A percentile compares a stretch with the other conserved stretches of the same genome.
Conservation (phyloP, 2,888 invertebrate species). For the Oscheius sp. region DNA sequence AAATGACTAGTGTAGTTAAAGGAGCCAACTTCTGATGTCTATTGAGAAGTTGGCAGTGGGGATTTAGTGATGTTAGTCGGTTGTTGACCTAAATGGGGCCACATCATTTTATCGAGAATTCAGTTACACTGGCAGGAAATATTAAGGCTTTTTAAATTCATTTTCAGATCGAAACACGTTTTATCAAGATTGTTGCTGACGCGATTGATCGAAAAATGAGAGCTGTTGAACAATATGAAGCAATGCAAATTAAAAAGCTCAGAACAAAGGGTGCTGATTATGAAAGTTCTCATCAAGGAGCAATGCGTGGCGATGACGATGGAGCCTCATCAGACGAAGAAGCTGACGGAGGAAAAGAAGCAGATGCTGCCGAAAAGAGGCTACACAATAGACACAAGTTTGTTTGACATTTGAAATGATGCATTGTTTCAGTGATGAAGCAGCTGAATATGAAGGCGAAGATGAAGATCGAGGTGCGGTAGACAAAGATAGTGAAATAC, state of each 20-base stretch:
- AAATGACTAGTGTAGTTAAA: not conserved
- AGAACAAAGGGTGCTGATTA: slow-evolving; percentile 41
- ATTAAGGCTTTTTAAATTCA: not conserved
- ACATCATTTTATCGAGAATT: too few species aligned
- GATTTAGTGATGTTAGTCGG: not conserved
- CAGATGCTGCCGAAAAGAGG: slow-evolving; percentile 64
- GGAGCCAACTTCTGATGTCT: slow-evolving; percentile 8
- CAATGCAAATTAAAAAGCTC: slow-evolving; percentile 46
- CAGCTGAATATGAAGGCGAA: slow-evolving; percentile 68
- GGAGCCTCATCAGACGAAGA: slow-evolving; percentile 65
- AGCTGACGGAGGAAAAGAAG: slow-evolving; percentile 62
- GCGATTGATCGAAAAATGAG: slow-evolving; percentile 47
- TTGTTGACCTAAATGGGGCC: too few species aligned
- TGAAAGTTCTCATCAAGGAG: slow-evolving; percentile 10
- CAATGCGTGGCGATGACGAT: slow-evolving; percentile 33
- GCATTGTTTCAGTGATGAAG: slow-evolving; percentile 53
- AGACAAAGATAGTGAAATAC: slow-evolving; percentile 31
- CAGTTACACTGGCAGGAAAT: too few species aligned
- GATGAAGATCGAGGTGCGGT: slow-evolving; percentile 56
- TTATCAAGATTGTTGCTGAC: slow-evolving; percentile 55
- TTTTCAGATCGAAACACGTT: slow-evolving; percentile 76
- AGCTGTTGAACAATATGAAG: slow-evolving; percentile 47
- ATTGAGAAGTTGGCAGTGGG: not conserved
- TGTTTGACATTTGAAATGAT: not conserved
- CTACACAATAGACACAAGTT: slow-evolving; percentile 59